Conservation (phyloP, 1,140 invertebrate species). For the Papilio machaon region DNA sequence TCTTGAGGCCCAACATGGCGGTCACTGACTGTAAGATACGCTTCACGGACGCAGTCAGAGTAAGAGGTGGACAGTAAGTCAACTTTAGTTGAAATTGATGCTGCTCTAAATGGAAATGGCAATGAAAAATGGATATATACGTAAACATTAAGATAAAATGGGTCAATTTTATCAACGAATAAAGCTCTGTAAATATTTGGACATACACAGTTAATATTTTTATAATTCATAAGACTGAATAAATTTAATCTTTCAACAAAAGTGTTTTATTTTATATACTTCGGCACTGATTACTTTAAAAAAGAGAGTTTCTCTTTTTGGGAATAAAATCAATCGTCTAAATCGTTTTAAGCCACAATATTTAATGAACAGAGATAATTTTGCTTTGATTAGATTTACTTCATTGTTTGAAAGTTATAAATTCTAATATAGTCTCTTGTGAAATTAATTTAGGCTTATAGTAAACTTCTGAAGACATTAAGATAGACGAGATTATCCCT, state of each 20-base stretch:
- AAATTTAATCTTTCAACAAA: not conserved
- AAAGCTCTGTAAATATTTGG: constrained; percentile 54
- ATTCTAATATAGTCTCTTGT: not conserved
- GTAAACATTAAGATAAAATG: constrained; percentile 50
- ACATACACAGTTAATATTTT: constrained; percentile 61
- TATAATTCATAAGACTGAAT: constrained; percentile 54
- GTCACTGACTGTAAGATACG: constrained; percentile 84
- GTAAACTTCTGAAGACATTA: not conserved
- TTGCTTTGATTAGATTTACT: not conserved
- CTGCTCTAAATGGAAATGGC: constrained; percentile 42
- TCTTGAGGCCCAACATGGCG: constrained; percentile 87
- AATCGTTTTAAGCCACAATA: too few species aligned
- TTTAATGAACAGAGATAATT: not conserved
- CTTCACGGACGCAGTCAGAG: constrained; percentile 82
- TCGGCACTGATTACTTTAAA: too few species aligned
- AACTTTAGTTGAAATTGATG: constrained; percentile 28
- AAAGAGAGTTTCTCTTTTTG: too few species aligned
- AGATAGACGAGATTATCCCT: not conserved
- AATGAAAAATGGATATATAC: constrained; percentile 48
- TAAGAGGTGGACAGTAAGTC: constrained; percentile 52
- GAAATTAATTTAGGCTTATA: not conserved
- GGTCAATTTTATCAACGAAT: constrained; percentile 56
- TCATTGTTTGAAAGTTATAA: not conserved
- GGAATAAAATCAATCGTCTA: too few species aligned
- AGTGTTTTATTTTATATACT: too few species aligned